These are phyloP conservation scores for Syrmaticus mikado DNA, from an alignment of 2,113 vertebrate genomes.

Conservation along the genomic window DNA sequence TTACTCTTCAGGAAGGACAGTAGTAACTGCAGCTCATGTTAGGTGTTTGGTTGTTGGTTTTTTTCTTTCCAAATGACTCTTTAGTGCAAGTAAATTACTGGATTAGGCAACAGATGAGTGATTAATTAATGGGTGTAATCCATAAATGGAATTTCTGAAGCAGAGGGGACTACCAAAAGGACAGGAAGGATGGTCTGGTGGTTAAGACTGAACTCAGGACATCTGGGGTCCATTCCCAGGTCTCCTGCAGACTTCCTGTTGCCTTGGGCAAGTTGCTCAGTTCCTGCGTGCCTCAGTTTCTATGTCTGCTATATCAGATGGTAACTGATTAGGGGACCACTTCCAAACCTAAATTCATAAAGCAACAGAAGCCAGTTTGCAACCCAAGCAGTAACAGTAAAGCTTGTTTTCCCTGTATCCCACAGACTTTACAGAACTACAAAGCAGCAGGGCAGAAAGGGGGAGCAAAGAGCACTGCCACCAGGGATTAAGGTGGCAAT, in stretches of 20 bases:
- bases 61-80: not conserved
- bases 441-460: not conserved
- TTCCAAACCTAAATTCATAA: not conserved
- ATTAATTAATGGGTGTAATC: conserved; percentile 21
- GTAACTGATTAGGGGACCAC: not conserved
- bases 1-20: not conserved
- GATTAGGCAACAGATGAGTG: not conserved
- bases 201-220: conserved; percentile 52
- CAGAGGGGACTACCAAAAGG: conserved; percentile 58
- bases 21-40: not conserved
- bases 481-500: conserved; percentile 10
- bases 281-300: conserved; percentile 62
- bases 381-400: not conserved
- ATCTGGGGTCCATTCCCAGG: conserved; percentile 65
- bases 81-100: not conserved
- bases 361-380: not conserved
- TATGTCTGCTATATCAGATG: not conserved
- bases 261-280: conserved; percentile 41
- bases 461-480: not conserved
- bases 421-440: not conserved
- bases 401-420: not conserved
- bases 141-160: conserved; percentile 43
- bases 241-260: conserved; percentile 66
- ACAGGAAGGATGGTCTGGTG: conserved; percentile 64
- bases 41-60: not conserved